Percentiles rank a stretch among this genome's conserved stretches.
phyloP scores from a whole-genome alignment of 2,888 invertebrate species.

The Lasioglossum vierecki region DNA sequence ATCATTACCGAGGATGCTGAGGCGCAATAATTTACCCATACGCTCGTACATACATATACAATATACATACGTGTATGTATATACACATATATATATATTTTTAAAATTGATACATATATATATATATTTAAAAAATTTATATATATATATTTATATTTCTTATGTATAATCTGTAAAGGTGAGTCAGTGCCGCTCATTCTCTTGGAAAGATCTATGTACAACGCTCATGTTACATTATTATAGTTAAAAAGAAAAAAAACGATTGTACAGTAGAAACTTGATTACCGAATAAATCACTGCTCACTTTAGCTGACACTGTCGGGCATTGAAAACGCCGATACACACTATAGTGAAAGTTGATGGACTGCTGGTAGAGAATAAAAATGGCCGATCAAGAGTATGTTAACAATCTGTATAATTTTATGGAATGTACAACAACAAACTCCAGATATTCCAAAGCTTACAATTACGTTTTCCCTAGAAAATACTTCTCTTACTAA shows the following conservation, averaged over 20 bases:
- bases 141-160: slow-evolving; percentile 37
- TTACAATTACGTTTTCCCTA: slow-evolving; percentile 20
- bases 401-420: slow-evolving; percentile 52
- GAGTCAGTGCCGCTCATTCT: slow-evolving; percentile 66
- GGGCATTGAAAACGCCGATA: neutral
- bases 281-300: slow-evolving; percentile 24
- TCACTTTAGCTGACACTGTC: neutral
- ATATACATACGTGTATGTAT: slow-evolving; percentile 65
- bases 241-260: neutral
- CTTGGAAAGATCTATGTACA: slow-evolving; percentile 59
- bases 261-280: slow-evolving; percentile 52
- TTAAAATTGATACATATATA: slow-evolving; percentile 57
- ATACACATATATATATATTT: slow-evolving; percentile 66
- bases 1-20: slow-evolving; percentile 74
- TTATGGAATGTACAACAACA: slow-evolving; percentile 53
- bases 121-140: neutral
- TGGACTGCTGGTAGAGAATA: slow-evolving; percentile 35
- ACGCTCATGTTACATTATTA: slow-evolving; percentile 39
- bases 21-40: slow-evolving; percentile 71
- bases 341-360: neutral
- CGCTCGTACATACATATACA: slow-evolving; percentile 61
- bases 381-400: slow-evolving; percentile 24
- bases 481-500: slow-evolving; percentile 13
- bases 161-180: slow-evolving; percentile 72
- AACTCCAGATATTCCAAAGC: slow-evolving; percentile 23